Percentiles rank a stretch among this genome's conserved stretches.
Conservation (phyloP, 2,113 vertebrate species). For the Passer domesticus region DNA sequence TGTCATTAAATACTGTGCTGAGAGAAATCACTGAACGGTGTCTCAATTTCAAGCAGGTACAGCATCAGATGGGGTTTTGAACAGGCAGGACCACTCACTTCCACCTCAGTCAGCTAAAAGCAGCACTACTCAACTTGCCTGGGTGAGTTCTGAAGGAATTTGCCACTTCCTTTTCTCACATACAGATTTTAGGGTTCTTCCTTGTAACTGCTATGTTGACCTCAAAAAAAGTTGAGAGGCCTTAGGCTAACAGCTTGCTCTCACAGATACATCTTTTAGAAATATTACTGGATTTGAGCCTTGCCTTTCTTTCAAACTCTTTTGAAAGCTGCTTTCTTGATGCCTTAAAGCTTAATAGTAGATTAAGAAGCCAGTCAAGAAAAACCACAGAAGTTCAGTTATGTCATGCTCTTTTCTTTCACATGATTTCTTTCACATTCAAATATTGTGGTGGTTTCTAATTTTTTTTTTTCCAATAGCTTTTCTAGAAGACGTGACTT, state of each 20-base stretch:
- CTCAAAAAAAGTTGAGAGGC: background rate
- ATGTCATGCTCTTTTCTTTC: background rate
- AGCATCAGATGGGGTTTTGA: background rate
- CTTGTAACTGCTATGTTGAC: background rate
- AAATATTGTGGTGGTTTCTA: background rate
- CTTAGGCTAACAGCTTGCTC: background rate
- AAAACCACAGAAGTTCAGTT: background rate
- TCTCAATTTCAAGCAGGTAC: background rate
- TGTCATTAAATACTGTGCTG: background rate
- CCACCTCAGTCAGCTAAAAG: background rate
- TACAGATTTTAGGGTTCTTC: background rate
- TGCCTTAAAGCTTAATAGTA: background rate
- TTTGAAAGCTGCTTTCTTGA: background rate
- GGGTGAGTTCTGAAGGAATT: background rate
- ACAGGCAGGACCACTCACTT: background rate
- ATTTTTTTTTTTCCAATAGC: accelerated
- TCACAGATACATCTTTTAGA: background rate
- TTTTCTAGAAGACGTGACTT: background rate
- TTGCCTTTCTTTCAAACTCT: background rate
- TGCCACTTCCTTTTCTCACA: background rate
- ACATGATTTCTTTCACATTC: background rate
- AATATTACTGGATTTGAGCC: background rate
- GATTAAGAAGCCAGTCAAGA: background rate
- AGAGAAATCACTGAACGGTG: background rate
- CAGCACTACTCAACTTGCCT: background rate